Evolutionary conservation across 2,888 invertebrate genomes (phyloP), one percentile per base, ranked within the genome.

Genomic region (Drosophila pegasa): DNA sequence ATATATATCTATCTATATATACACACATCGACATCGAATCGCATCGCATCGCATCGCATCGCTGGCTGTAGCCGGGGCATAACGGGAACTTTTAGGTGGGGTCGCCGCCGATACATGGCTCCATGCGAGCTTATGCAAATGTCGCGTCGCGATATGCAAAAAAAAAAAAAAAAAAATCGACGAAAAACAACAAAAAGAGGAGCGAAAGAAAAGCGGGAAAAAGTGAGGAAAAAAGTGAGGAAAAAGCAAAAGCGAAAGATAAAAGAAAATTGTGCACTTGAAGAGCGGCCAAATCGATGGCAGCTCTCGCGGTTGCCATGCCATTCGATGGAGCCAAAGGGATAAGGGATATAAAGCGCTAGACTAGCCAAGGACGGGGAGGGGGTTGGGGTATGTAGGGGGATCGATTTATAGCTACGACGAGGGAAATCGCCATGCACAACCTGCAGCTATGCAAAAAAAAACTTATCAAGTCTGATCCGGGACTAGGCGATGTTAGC

Each of bases 41-140:
- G 29, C 16, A 52, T 48, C 47, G 50, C 47, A 67, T 40, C 35
- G 58, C 56, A 65, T 72, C 77, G 67, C 55, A 77, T 63, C 67
- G 63, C 71, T 62, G 60, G 41, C 9, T 43, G 40, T 37, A 47
- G 59, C 31, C 12, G 27, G 47, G 25, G 31, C 16, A 33, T 52
- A 38, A 25, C 9, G 25, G 47, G 57, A 45, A 27, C 31, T 27
- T 16, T 10, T 20, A 18, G 38, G n/a, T 27, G 55, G 25, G 38
- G 47, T 16, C 16, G 61, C 41, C 33, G 29, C 31, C 70, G 63
- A 63, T 74, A 68, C 72, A 62, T 31, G 76, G 74, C 74, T 74
- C 61, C 63, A 85, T 84, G 85, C 69, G 75, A 84, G 78, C 78
- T 81, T 81, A 87, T 81, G 81, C 81, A 81, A 81, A 81, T 81